Conservation (phyloP, 2,888 invertebrate species). For the Patella depressa region DNA sequence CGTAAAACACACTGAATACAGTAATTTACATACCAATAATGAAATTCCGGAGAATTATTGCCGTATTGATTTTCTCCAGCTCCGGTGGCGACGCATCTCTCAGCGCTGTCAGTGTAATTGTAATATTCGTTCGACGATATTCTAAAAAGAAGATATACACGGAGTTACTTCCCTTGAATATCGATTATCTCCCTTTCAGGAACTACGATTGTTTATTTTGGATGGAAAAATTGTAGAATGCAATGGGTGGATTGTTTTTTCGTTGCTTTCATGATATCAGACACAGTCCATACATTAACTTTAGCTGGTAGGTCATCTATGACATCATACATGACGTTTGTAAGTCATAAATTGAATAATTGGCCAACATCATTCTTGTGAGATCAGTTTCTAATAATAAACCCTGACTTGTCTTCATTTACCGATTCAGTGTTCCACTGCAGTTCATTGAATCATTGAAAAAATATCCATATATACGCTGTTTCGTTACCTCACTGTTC, state of each 20-base stretch:
- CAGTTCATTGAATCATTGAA: no score
- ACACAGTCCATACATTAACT: background rate
- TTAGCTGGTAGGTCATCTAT: no score
- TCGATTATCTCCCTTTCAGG: background rate
- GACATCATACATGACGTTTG: no score
- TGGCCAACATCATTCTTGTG: no score
- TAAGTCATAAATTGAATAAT: no score
- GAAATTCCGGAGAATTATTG: background rate
- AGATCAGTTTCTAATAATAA: no score
- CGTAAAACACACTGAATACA: background rate
- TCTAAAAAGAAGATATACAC: background rate
- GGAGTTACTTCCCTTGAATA: background rate
- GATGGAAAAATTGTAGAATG: constrained; percentile 1
- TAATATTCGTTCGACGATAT: constrained; percentile 1
- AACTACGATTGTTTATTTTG: background rate
- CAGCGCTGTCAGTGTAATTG: background rate
- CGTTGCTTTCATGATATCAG: background rate
- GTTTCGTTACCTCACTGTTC: no score
- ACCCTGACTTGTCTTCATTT: no score
- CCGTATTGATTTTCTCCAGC: background rate
- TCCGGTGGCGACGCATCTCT: background rate
- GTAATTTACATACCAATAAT: constrained; percentile 10
- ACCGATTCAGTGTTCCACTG: no score
- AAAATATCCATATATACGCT: no score
- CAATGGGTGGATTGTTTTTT: background rate